Evolutionary conservation across 2,888 invertebrate species (phyloP), one percentile per base, ranked within the genome.

Genomic region (Alloscopus bannaensis): DNA sequence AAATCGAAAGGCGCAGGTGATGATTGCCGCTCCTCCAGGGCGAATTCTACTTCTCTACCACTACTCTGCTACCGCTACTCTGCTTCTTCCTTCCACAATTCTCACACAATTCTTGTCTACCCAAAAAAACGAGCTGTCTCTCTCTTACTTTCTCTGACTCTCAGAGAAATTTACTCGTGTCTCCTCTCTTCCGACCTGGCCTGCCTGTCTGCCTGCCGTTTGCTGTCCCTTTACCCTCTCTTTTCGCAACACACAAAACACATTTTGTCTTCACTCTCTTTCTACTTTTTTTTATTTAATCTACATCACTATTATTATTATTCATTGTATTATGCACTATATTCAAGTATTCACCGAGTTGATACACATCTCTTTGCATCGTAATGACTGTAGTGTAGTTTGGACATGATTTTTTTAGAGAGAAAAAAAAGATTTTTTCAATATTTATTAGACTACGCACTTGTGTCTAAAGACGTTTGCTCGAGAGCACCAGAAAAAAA

Each of bases 1-100:
- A 86, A 85, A 85, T 84, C 84, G 70, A 86, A 86, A 86, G 86
- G 86, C 71, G 71, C 71, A 71, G 79, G 79, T 79, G 77, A n/a
- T n/a, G 85, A 86, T 80, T 81, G 66, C 82, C 78, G 83, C 81
- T 84, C 82, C 81, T 80, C 77, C 80, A 73, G 83, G 81, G 78
- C 64, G 71, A 69, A 26, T 69, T 77, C 76, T 75, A 73, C 75
- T 76, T 59, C 75, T 76, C 57, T 50, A 47, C 71, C 45, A 57
- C 60, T 64, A 26, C 71, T 64, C 8, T 20, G 36, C 59, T 69
- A 45, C 70, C 28, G 45, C 70, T 70, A n/a, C n/a, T n/a, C n/a
- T n/a, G 28, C 66, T 66, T 55, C 70, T 70, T 71, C 50, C 47
- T 66, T 45, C 66, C 47, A 66, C 8, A 26, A 40, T 59, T 71